Percentiles rank a stretch among this genome's conserved stretches.
These are phyloP conservation scores for Platycheirus albimanus DNA, from an alignment of 2,888 invertebrate genomes.

Conservation along the genomic window DNA sequence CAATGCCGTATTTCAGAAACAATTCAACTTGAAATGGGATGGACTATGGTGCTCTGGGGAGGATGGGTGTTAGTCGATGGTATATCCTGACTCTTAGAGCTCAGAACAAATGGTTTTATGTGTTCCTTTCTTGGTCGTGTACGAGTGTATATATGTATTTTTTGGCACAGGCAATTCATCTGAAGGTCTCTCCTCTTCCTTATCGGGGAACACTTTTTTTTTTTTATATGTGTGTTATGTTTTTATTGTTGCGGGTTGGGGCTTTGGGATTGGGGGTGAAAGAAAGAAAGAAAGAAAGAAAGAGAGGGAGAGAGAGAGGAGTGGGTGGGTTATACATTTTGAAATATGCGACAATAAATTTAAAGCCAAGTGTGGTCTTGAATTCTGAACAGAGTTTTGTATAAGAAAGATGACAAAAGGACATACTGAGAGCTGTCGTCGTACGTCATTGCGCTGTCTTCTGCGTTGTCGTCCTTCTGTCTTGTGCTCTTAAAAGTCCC, in stretches of 20 bases:
- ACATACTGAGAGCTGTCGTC: slow-evolving; percentile 61
- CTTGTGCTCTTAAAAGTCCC: slow-evolving; percentile 8
- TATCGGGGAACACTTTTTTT: slow-evolving; percentile 33
- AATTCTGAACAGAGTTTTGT: slow-evolving; percentile 64
- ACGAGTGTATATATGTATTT: slow-evolving; percentile 23
- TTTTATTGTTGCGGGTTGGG: slow-evolving; percentile 1
- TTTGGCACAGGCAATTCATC: slow-evolving; percentile 56
- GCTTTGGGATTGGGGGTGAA: background rate
- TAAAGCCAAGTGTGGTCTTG: slow-evolving; percentile 67
- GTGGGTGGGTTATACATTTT: slow-evolving; percentile 47
- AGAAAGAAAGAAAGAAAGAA: too few relatives aligned
- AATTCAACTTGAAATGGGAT: slow-evolving; percentile 58
- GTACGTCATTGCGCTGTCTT: slow-evolving; percentile 52
- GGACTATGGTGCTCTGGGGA: background rate
- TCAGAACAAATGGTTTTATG: slow-evolving; percentile 38
- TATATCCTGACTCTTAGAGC: slow-evolving; percentile 12
- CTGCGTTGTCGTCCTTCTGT: slow-evolving; percentile 21
- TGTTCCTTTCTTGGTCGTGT: slow-evolving; percentile 4
- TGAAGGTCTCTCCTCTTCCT: slow-evolving; percentile 44
- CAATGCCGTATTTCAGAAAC: slow-evolving; percentile 57
- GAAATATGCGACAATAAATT: slow-evolving; percentile 70
- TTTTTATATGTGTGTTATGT: too few relatives aligned
- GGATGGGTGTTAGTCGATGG: background rate
- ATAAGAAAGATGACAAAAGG: slow-evolving; percentile 68
- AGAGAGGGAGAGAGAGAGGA: too few relatives aligned